A percentile compares a stretch with the other conserved stretches of the same genome.
phyloP scores from a whole-genome alignment of 2,888 invertebrate genomes.

The Ashinkailepas kermadecensis region DNA sequence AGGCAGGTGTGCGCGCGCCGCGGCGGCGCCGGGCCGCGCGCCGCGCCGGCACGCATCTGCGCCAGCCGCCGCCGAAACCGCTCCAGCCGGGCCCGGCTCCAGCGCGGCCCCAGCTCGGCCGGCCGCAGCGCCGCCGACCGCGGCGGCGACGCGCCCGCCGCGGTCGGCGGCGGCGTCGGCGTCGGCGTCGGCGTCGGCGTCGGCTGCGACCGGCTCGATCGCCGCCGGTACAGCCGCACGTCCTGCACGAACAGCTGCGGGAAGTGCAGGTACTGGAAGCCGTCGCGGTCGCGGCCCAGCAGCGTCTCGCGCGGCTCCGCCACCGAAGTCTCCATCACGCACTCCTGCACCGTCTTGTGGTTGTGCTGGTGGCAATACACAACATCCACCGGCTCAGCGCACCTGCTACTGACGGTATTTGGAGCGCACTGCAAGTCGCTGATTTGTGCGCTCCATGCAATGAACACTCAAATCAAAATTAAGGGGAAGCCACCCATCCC shows the following conservation, averaged over 20 bases:
- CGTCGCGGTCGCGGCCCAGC: slow-evolving; percentile 48
- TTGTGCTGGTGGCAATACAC: slow-evolving; percentile 42
- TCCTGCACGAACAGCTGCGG: slow-evolving; percentile 50
- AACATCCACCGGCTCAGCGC: too few relatives aligned
- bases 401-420: too few relatives aligned
- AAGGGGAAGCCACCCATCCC: too few relatives aligned
- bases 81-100: background rate
- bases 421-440: too few relatives aligned
- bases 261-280: slow-evolving; percentile 50
- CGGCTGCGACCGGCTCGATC: background rate
- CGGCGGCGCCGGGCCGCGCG: background rate
- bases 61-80: background rate
- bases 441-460: too few relatives aligned
- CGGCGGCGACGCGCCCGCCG: background rate
- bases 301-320: slow-evolving; percentile 45
- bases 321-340: slow-evolving; percentile 45
- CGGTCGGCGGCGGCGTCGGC: background rate
- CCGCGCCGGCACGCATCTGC: background rate
- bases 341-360: slow-evolving; percentile 49
- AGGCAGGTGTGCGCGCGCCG: slow-evolving; percentile 2
- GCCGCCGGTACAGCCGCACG: slow-evolving; percentile 48
- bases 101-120: background rate
- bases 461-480: too few relatives aligned
- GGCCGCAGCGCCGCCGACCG: background rate
- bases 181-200: background rate